These are phyloP conservation scores for Rhinichthys osculus DNA, from an alignment of 2,797 vertebrate genomes.

Conservation along the genomic window DNA sequence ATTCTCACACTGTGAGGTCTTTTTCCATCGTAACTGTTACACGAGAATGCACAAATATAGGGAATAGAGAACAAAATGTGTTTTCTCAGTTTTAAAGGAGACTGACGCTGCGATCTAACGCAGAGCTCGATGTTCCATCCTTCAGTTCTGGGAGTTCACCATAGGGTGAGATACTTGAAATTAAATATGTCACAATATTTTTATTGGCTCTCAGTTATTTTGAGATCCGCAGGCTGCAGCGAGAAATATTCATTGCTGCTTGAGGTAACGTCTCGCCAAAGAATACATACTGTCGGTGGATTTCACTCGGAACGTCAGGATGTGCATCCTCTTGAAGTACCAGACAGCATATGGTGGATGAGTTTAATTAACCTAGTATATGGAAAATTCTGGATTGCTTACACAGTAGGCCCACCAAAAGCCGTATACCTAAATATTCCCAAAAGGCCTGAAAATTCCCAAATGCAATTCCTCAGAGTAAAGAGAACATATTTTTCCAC, in stretches of 20 bases:
- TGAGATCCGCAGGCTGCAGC: slow-evolving; percentile 46
- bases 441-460: slow-evolving; percentile 9
- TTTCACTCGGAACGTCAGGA: slow-evolving; percentile 29
- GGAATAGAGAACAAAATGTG: background rate
- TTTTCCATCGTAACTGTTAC: slow-evolving; percentile 12
- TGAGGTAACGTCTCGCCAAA: slow-evolving; percentile 35
- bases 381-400: slow-evolving; percentile 32
- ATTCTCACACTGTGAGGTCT: slow-evolving; percentile 48
- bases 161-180: slow-evolving; percentile 57
- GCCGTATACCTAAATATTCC: slow-evolving; percentile 28
- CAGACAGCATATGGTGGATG: slow-evolving; percentile 46
- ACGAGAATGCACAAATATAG: background rate
- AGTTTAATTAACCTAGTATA: slow-evolving; percentile 57
- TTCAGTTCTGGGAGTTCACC: slow-evolving; percentile 56
- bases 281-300: slow-evolving; percentile 33
- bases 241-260: slow-evolving; percentile 50
- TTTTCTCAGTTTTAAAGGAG: slow-evolving; percentile 10
- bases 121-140: background rate
- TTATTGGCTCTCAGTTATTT: slow-evolving; percentile 47
- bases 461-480: background rate
- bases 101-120: background rate
- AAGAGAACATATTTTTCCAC: background rate
- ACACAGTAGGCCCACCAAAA: slow-evolving; percentile 16
- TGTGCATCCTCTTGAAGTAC: slow-evolving; percentile 28
- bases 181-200: slow-evolving; percentile 59